phyloP scores from a whole-genome alignment of 2,113 vertebrate species.

The Pluvialis apricaria region DNA sequence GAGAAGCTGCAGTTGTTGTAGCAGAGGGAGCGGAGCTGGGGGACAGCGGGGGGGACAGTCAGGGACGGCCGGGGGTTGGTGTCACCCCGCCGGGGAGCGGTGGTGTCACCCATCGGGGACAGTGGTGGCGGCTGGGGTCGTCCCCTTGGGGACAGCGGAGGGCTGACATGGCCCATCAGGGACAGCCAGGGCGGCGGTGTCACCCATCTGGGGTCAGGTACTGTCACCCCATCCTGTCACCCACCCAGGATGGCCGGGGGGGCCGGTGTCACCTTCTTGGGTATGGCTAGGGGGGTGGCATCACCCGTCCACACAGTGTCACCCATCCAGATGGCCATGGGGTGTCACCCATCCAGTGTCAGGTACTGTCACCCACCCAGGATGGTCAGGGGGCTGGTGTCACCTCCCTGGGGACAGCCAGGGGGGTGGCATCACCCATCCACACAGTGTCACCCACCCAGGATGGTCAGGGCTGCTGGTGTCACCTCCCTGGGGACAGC shows the following conservation, averaged over 20 bases:
- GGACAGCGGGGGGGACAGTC: background rate
- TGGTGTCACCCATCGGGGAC: background rate
- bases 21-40: slow-evolving; percentile 83
- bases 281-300: background rate
- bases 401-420: background rate
- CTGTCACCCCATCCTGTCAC: background rate
- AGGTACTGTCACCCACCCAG: background rate
- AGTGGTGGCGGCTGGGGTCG: background rate
- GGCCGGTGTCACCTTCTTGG: background rate
- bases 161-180: background rate
- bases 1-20: slow-evolving; percentile 83
- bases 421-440: background rate
- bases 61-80: fast-evolving
- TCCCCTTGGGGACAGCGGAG: background rate
- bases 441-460: background rate
- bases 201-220: background rate
- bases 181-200: background rate
- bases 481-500: too few species aligned
- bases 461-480: background rate
- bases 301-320: background rate
- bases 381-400: background rate
- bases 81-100: fast-evolving
- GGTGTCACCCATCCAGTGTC: background rate
- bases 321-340: background rate
- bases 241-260: too few species aligned